phyloP scores from a whole-genome alignment of 2,888 invertebrate species.

The Drosophila mettleri region DNA sequence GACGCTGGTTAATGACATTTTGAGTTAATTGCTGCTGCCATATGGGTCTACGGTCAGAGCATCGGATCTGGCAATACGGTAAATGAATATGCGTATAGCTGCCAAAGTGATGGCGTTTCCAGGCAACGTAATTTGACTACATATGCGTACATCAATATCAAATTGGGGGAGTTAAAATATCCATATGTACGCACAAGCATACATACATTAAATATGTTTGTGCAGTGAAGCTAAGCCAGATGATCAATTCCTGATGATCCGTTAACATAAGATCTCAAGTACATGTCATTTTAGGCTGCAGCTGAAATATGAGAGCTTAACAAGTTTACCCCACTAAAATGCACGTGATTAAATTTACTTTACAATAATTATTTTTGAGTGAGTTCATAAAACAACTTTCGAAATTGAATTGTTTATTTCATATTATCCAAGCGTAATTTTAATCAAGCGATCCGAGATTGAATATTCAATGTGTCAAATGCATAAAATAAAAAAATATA shows the following conservation, averaged over 20 bases:
- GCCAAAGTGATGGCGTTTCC: constrained; percentile 62
- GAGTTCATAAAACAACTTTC: constrained; percentile 6
- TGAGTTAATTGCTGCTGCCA: constrained; percentile 77
- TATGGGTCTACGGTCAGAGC: constrained; percentile 62
- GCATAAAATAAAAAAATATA: too few species aligned
- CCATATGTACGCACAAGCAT: not conserved
- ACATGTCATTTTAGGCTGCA: constrained; percentile 15
- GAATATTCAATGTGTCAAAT: not conserved
- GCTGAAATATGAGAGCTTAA: constrained; percentile 35
- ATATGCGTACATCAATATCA: constrained; percentile 42
- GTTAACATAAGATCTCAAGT: constrained; percentile 39
- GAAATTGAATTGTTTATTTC: not conserved
- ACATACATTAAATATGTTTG: not conserved
- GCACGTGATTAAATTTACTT: constrained; percentile 4
- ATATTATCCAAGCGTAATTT: not conserved
- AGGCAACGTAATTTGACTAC: constrained; percentile 78
- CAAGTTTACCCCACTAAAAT: constrained; percentile 3
- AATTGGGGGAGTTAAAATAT: constrained; percentile 8
- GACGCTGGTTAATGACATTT: constrained; percentile 78
- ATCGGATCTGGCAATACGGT: constrained; percentile 48
- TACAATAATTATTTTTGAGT: constrained; percentile 1
- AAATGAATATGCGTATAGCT: constrained; percentile 65
- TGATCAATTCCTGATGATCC: constrained; percentile 60
- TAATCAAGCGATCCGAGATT: not conserved
- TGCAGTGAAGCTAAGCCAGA: constrained; percentile 23